Evolutionary conservation across 2,888 invertebrate genomes (phyloP).

Genomic region (Acrobasis consociella): DNA sequence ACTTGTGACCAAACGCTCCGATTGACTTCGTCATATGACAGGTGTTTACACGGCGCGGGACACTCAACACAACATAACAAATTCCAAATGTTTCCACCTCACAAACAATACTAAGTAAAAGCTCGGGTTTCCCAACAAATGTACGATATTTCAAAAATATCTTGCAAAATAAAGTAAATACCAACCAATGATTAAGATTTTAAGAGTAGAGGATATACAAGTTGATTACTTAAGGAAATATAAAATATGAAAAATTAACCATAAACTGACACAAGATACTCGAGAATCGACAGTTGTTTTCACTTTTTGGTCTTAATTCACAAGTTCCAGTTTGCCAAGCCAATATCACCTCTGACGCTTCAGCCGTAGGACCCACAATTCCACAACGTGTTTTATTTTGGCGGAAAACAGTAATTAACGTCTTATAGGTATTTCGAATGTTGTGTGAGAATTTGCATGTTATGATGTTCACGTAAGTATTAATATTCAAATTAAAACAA

Average conservation of each 20-base stretch:
- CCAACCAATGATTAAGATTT: not conserved
- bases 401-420: conserved; percentile 5
- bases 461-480: no score
- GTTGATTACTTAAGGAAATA: not conserved
- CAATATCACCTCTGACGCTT: not conserved
- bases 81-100: no score
- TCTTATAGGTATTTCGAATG: not conserved
- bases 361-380: not conserved
- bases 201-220: not conserved
- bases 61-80: no score
- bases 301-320: conserved; percentile 7
- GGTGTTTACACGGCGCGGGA: no score
- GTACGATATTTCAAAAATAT: not conserved
- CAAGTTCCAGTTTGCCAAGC: not conserved
- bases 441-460: not conserved
- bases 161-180: not conserved
- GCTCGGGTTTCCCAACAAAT: no score
- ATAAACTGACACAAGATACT: conserved; percentile 2
- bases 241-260: conserved; percentile 1
- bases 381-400: not conserved
- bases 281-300: conserved; percentile 7
- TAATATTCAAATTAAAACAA: no score
- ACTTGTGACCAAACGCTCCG: no score
- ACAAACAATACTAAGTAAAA: no score
- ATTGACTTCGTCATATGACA: no score